phyloP scores from a whole-genome alignment of 1,140 invertebrate species.

The Leptopilina boulardi region DNA sequence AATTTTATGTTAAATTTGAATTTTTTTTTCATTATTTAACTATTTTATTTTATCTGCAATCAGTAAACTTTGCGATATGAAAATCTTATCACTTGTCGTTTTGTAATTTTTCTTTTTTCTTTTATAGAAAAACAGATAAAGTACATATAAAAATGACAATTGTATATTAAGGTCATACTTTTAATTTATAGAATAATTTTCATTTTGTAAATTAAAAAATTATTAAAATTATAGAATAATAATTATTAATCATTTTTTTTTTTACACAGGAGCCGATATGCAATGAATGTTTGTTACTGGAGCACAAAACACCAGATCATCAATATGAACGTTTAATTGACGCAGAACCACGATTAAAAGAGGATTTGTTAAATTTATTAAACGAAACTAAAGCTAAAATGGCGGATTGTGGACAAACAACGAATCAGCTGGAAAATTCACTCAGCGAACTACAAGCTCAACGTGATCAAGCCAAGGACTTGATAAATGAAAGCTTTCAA shows the following conservation, averaged over 20 bases:
- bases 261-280: slow-evolving; percentile 82
- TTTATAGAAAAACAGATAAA: not conserved
- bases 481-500: slow-evolving; percentile 90
- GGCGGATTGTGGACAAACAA: slow-evolving; percentile 84
- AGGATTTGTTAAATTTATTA: slow-evolving; percentile 85
- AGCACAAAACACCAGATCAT: slow-evolving; percentile 88
- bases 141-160: too few species aligned
- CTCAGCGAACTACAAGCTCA: slow-evolving; percentile 91
- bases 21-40: not conserved
- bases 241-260: slow-evolving; percentile 27
- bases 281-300: slow-evolving; percentile 86
- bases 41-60: slow-evolving; percentile 25
- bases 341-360: slow-evolving; percentile 84
- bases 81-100: slow-evolving; percentile 12
- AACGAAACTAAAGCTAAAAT: slow-evolving; percentile 84
- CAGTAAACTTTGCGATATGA: slow-evolving; percentile 15
- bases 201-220: too few species aligned
- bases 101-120: slow-evolving; percentile 1
- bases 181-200: too few species aligned
- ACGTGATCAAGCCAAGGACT: slow-evolving; percentile 88
- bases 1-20: not conserved
- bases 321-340: slow-evolving; percentile 86
- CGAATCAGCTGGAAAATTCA: slow-evolving; percentile 83
- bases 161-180: too few species aligned
- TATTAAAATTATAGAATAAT: not conserved